phyloP scores from a whole-genome alignment of 2,797 vertebrate species.

The Danio tinwini region DNA sequence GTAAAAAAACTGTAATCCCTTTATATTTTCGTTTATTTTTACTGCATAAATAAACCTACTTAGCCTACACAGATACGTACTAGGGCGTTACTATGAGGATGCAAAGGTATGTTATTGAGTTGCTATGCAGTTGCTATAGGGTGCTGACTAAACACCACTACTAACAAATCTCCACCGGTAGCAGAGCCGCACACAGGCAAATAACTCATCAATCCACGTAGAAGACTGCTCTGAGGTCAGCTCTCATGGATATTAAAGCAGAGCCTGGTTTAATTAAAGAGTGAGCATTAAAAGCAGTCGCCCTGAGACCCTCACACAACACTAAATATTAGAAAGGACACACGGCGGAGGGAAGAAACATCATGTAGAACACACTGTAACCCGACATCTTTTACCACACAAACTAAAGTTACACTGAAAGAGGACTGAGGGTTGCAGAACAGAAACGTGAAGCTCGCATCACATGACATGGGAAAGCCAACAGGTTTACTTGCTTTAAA shows the following conservation, averaged over 20 bases:
- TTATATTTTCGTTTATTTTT: too few relatives aligned
- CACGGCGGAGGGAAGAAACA: neutral
- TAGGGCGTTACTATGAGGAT: neutral
- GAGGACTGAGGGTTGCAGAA: neutral
- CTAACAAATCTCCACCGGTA: neutral
- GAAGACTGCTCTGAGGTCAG: conserved; percentile 32
- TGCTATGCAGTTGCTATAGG: neutral
- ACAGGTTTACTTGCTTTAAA: neutral
- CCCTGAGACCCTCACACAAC: neutral
- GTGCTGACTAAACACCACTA: neutral
- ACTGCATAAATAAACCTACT: too few relatives aligned
- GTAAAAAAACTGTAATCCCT: too few relatives aligned
- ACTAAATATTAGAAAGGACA: neutral
- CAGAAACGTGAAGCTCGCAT: neutral
- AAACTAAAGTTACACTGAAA: neutral
- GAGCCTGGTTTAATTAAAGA: conserved; percentile 45
- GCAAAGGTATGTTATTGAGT: neutral
- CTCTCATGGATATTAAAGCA: conserved; percentile 31
- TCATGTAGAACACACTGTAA: neutral
- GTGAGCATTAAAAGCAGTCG: neutral
- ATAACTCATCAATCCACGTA: conserved; percentile 49
- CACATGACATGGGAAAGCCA: neutral
- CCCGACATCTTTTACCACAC: neutral
- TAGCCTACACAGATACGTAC: too few relatives aligned
- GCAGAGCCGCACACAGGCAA: too few relatives aligned